Percentiles rank a stretch among this genome's conserved stretches.
phyloP scores from a whole-genome alignment of 2,888 invertebrate genomes.

The Pyrrhia umbra region DNA sequence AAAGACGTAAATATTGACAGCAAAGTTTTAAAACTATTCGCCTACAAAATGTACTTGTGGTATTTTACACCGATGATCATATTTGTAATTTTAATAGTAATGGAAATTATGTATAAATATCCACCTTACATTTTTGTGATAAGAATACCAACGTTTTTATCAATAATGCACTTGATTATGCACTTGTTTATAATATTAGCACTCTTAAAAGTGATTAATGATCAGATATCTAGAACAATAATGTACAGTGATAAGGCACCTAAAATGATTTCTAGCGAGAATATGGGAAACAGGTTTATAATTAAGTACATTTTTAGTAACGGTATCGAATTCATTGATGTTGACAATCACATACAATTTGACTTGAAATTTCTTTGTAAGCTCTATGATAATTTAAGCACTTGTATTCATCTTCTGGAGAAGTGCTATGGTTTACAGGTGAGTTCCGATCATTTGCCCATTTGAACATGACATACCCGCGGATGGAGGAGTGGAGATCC shows the following conservation, averaged over 20 bases:
- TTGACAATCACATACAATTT: conserved; percentile 25
- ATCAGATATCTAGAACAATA: conserved; percentile 29
- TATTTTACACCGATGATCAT: conserved; percentile 54
- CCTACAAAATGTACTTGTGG: conserved; percentile 70
- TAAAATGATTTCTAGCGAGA: conserved; percentile 9
- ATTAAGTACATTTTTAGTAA: conserved; percentile 41
- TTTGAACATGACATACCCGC: too few species aligned
- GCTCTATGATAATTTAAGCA: conserved; percentile 73
- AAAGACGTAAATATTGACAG: conserved; percentile 33
- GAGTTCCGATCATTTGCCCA: background rate
- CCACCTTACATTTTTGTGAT: conserved; percentile 67
- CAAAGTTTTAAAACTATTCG: conserved; percentile 51
- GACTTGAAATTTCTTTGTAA: conserved; percentile 71
- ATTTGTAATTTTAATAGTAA: conserved; percentile 58
- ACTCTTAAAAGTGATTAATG: conserved; percentile 63
- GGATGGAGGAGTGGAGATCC: too few species aligned
- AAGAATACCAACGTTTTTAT: conserved; percentile 72
- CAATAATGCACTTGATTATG: conserved; percentile 69
- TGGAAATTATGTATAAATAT: conserved; percentile 64
- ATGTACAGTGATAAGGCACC: conserved; percentile 9
- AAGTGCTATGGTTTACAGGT: conserved; percentile 67
- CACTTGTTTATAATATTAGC: conserved; percentile 71
- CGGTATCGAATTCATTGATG: conserved; percentile 36
- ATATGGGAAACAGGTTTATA: background rate
- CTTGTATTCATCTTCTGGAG: conserved; percentile 73